Evolutionary conservation across 2,113 vertebrate species (phyloP), one percentile per base, ranked within the genome.

Genomic region (Parus major): DNA sequence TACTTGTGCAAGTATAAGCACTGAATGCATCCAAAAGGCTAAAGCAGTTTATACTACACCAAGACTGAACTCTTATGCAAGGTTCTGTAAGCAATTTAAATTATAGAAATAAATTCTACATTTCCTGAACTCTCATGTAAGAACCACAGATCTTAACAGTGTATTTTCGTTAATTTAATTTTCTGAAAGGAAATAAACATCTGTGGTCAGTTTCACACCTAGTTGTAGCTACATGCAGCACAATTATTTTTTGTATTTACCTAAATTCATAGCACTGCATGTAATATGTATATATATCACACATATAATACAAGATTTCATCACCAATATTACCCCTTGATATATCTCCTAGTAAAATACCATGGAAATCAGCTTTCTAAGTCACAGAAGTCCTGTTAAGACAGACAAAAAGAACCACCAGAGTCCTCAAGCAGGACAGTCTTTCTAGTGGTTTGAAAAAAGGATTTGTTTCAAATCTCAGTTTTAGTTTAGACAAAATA

Each of bases 401-500:
- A 57, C 15, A 73, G 18, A 69, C 22, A 73, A 47, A 20, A 70
- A 21, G 42, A 77, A 75, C 11, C n/a, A 33, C 11, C 9, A 66
- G 23, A 50, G 19, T 63, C 15, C 47, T 81, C 44, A 55, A 59
- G 39, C 10, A 86, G 36, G 27, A 39, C 1, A 2, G 28, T 63
- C 10, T 59, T 24, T 41, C 25, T 13, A 78, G 35, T 8, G 2
- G 33, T 20, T 60, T 53, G 16, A 79, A 65, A 41, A 3, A 57
- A 53, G 10, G 1, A 35, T 66, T 78, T 56, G 11, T 53, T 85
- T 88, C 66, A 95, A 94, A 95, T 90, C 36, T 90, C 72, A 61
- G 25, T 77, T 94, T 92, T 68, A 69, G 53, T 92, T 96, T 86
- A 91, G 82, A 95, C 11, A 78, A 70, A 73, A 41, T 14, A 16